Conservation (phyloP, 1,140 invertebrate species). For the Procambarus clarkii region DNA sequence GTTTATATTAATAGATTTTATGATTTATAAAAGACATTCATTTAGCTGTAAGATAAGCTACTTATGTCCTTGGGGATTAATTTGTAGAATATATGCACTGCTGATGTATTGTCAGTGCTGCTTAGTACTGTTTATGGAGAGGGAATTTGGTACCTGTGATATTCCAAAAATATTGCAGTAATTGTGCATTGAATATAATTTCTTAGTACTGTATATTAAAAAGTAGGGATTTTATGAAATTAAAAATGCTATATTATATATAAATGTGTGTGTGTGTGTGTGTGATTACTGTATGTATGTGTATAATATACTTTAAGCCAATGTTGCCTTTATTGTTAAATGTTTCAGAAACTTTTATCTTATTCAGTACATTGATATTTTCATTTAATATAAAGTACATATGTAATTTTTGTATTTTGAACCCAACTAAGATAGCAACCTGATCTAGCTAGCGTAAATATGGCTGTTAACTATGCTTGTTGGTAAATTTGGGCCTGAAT, state of each 20-base stretch:
- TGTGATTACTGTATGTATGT: too few relatives aligned
- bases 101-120: slow-evolving; percentile 21
- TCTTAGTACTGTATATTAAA: slow-evolving; percentile 7
- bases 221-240: slow-evolving; percentile 1
- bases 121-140: slow-evolving; percentile 28
- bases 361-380: too few relatives aligned
- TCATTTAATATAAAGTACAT: too few relatives aligned
- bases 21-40: slow-evolving; percentile 43
- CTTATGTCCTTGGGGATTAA: slow-evolving; percentile 32
- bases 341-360: too few relatives aligned
- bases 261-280: too few relatives aligned
- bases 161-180: slow-evolving; percentile 25
- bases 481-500: too few relatives aligned
- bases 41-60: slow-evolving; percentile 32
- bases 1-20: slow-evolving; percentile 21
- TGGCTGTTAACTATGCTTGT: too few relatives aligned
- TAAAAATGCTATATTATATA: slow-evolving; percentile 1
- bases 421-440: too few relatives aligned
- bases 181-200: slow-evolving; percentile 18
- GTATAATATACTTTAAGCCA: too few relatives aligned
- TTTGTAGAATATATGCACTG: slow-evolving; percentile 22
- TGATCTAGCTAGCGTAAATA: too few relatives aligned
- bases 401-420: too few relatives aligned
- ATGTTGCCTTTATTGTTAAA: too few relatives aligned
- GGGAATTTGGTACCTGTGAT: slow-evolving; percentile 19